phyloP scores from a whole-genome alignment of 2,113 vertebrate genomes.

The Burhinus bistriatus region DNA sequence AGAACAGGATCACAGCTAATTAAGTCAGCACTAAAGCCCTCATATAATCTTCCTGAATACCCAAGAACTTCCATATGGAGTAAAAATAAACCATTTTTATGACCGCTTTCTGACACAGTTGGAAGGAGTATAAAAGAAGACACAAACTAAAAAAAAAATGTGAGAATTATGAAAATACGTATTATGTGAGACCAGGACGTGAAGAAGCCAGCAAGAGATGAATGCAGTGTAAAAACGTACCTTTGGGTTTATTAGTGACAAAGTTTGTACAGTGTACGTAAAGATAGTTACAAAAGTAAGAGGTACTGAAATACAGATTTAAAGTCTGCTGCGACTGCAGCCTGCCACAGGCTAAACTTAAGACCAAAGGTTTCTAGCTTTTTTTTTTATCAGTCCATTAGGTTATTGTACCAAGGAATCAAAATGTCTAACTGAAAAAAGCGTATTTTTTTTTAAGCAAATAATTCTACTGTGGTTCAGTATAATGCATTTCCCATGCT shows the following conservation, averaged over 20 bases:
- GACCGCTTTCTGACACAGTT: neutral
- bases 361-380: neutral
- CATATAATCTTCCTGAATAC: constrained; percentile 12
- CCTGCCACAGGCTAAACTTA: neutral
- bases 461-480: neutral
- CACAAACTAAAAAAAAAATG: neutral
- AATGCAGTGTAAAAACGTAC: neutral
- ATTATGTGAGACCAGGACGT: neutral
- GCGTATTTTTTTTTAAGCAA: neutral
- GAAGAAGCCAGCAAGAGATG: neutral
- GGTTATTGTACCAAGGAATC: neutral
- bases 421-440: neutral
- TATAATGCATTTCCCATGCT: neutral
- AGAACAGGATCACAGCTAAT: constrained; percentile 23
- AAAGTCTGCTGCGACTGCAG: neutral
- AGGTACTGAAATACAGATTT: neutral
- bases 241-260: neutral
- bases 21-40: constrained; percentile 25
- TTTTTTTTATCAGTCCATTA: neutral
- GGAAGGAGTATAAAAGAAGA: neutral
- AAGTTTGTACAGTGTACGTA: neutral
- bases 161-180: neutral
- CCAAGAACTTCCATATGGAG: neutral
- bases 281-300: neutral
- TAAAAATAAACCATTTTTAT: constrained; percentile 7